A percentile compares a stretch with the other conserved stretches of the same genome.
These are phyloP conservation scores for Panonychus citri DNA, from an alignment of 1,140 invertebrate genomes.

Conservation along the genomic window DNA sequence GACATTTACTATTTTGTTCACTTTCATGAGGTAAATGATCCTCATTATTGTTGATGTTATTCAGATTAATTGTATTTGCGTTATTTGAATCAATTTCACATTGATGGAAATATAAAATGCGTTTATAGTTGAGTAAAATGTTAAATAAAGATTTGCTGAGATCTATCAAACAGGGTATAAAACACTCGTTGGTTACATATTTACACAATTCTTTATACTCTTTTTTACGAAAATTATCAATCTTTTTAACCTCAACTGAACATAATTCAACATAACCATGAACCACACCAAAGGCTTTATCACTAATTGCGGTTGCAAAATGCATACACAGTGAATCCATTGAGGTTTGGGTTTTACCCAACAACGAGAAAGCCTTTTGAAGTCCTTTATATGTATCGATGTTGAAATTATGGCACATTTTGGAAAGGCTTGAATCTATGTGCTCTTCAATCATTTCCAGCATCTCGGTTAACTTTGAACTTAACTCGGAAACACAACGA, in stretches of 20 bases:
- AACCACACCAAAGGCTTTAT: constrained; percentile 51
- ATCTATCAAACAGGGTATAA: constrained; percentile 52
- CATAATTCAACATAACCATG: constrained; percentile 39
- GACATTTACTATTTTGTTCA: not conserved
- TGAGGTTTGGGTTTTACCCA: constrained; percentile 63
- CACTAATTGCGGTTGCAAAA: constrained; percentile 77
- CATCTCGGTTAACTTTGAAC: constrained; percentile 51
- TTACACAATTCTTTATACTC: constrained; percentile 55
- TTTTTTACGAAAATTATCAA: constrained; percentile 36
- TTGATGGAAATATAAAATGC: constrained; percentile 50
- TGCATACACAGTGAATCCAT: constrained; percentile 89
- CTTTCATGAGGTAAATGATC: too few relatives aligned
- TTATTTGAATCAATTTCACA: not conserved
- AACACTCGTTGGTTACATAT: constrained; percentile 44
- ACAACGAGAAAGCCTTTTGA: constrained; percentile 54
- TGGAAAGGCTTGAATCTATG: constrained; percentile 59
- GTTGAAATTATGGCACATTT: constrained; percentile 28
- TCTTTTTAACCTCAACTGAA: constrained; percentile 22
- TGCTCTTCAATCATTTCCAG: constrained; percentile 73
- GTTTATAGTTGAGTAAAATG: constrained; percentile 55
- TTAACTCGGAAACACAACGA: constrained; percentile 51
- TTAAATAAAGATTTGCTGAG: constrained; percentile 57
- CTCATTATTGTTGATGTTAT: constrained; percentile 1
- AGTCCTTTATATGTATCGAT: constrained; percentile 43
- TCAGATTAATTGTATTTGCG: constrained; percentile 9